Evolutionary conservation across 2,888 invertebrate genomes (phyloP).

Genomic region (Gastracanthus pulcherrimus): DNA sequence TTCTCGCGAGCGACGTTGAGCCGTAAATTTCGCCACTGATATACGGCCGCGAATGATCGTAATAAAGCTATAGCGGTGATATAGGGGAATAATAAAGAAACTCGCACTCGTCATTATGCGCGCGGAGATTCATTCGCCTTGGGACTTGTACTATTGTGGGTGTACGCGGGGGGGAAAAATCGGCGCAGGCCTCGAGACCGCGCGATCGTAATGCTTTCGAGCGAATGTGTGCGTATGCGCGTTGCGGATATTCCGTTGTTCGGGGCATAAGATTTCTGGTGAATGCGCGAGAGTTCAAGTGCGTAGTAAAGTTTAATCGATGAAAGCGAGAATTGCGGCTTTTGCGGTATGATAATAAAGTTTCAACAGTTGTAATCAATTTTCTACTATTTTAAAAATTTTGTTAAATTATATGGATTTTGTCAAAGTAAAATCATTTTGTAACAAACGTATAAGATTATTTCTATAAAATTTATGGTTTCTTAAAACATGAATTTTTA

Average conservation of each 20-base stretch:
- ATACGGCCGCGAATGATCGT: conserved; percentile 50
- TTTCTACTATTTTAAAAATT: too few relatives aligned
- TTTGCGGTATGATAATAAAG: too few relatives aligned
- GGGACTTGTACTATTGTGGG: conserved; percentile 39
- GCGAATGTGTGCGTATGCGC: neutral
- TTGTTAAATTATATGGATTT: too few relatives aligned
- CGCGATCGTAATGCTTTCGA: neutral
- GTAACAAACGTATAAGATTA: too few relatives aligned
- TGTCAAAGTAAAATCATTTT: too few relatives aligned
- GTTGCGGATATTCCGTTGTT: neutral
- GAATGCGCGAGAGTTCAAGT: neutral
- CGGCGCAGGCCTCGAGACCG: neutral
- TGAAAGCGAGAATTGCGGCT: neutral
- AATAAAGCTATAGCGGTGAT: conserved; percentile 49
- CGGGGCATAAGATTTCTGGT: neutral
- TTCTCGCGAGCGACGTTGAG: conserved; percentile 18
- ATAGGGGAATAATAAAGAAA: conserved; percentile 53
- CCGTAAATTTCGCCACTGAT: conserved; percentile 47
- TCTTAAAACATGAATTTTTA: too few relatives aligned
- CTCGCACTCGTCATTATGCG: conserved; percentile 41
- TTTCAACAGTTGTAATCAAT: too few relatives aligned
- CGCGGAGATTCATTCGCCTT: too few relatives aligned
- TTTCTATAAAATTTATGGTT: too few relatives aligned
- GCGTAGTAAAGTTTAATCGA: neutral
- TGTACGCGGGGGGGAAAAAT: neutral